Conservation (phyloP, 1,140 invertebrate genomes). For the Mizuhopecten yessoensis region DNA sequence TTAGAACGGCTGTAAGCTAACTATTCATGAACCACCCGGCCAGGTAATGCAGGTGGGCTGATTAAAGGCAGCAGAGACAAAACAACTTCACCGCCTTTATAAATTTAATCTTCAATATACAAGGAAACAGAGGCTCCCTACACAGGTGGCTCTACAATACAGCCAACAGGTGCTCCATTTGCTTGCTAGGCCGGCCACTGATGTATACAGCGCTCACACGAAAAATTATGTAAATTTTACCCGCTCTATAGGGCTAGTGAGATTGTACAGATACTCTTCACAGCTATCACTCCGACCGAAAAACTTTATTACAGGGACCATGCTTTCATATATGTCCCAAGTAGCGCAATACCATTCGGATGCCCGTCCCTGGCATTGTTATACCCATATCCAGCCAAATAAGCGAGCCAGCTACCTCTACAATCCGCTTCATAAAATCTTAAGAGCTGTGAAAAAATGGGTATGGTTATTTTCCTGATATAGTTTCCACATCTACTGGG, state of each 20-base stretch:
- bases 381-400: background rate
- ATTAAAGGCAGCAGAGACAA: slow-evolving; percentile 12
- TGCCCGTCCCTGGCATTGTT: background rate
- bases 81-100: slow-evolving; percentile 38
- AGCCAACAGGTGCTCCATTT: slow-evolving; percentile 30
- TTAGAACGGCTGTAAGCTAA: background rate
- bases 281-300: background rate
- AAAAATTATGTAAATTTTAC: slow-evolving; percentile 40
- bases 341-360: slow-evolving; percentile 13
- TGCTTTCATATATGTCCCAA: slow-evolving; percentile 1
- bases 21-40: background rate
- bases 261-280: slow-evolving; percentile 38
- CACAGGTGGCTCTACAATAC: slow-evolving; percentile 12
- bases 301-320: slow-evolving; percentile 11
- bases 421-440: background rate
- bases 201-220: slow-evolving; percentile 24
- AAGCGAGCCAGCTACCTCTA: background rate
- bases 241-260: slow-evolving; percentile 13
- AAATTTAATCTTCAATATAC: slow-evolving; percentile 40
- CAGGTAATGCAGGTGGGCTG: slow-evolving; percentile 36
- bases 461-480: background rate
- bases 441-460: background rate
- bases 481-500: background rate
- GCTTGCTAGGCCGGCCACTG: background rate
- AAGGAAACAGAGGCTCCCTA: slow-evolving; percentile 31